phyloP scores from a whole-genome alignment of 2,113 vertebrate genomes.

The Rutilus rutilus region DNA sequence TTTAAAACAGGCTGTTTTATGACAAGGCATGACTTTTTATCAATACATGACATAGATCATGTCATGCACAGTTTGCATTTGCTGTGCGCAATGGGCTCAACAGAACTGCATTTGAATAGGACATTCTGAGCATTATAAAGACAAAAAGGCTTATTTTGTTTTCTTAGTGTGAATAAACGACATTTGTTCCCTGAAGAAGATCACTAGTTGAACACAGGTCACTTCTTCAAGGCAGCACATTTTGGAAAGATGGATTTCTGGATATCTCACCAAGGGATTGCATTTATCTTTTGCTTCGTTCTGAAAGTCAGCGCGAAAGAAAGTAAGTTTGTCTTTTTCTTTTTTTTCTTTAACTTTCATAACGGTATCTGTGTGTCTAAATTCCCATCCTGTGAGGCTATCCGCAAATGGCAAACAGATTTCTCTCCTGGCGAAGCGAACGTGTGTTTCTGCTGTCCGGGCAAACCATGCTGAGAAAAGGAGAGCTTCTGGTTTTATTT shows the following conservation, averaged over 20 bases:
- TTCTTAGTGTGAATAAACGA: neutral
- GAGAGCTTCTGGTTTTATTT: conserved; percentile 33
- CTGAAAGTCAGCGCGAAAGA: conserved; percentile 36
- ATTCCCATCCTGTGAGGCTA: conserved; percentile 32
- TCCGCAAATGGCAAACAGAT: conserved; percentile 44
- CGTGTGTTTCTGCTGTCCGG: conserved; percentile 21
- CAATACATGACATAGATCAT: conserved; percentile 3
- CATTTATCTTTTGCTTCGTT: conserved; percentile 34
- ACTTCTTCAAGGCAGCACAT: neutral
- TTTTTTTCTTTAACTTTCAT: neutral
- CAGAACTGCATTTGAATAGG: conserved; percentile 4
- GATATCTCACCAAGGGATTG: conserved; percentile 23
- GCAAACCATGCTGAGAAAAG: neutral
- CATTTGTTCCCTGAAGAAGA: conserved; percentile 9
- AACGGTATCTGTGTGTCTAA: neutral
- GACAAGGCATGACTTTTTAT: conserved; percentile 10
- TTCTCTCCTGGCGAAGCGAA: conserved; percentile 36
- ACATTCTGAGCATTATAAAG: neutral
- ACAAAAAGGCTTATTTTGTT: neutral
- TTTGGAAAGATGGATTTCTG: conserved; percentile 42
- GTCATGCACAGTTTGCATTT: conserved; percentile 7
- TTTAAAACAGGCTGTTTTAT: neutral
- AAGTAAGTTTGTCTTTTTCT: conserved; percentile 30
- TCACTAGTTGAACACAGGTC: conserved; percentile 27
- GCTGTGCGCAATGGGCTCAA: conserved; percentile 37